Evolutionary conservation across 2,797 vertebrate species (phyloP).

Genomic region (Ataeniobius toweri): DNA sequence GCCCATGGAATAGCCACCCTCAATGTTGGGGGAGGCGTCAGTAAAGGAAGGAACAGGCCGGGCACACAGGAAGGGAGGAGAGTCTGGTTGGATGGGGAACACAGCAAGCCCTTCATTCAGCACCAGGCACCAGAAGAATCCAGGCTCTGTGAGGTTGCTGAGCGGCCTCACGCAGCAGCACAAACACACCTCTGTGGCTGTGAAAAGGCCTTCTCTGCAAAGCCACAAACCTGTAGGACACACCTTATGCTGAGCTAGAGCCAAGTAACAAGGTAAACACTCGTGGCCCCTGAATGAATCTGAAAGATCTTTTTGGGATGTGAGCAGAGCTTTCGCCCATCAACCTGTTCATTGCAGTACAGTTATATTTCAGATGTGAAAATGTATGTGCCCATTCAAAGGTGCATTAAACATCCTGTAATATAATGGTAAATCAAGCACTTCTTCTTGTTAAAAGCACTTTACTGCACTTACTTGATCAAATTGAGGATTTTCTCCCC

Average conservation of each 20-base stretch:
- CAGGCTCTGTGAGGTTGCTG: conserved; percentile 87
- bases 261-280: conserved; percentile 75
- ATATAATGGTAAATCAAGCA: background rate
- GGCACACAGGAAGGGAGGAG: conserved; percentile 92
- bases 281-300: conserved; percentile 68
- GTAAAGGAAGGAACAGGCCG: conserved; percentile 86
- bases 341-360: conserved; percentile 27
- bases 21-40: conserved; percentile 35
- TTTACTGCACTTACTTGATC: conserved; percentile 88
- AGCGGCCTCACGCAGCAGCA: conserved; percentile 82
- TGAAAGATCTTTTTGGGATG: conserved; percentile 69
- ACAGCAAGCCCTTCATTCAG: conserved; percentile 88
- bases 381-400: background rate
- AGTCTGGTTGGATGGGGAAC: conserved; percentile 83
- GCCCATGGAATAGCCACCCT: conserved; percentile 55
- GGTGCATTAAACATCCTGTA: background rate
- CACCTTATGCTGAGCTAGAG: conserved; percentile 60
- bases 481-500: conserved; percentile 96
- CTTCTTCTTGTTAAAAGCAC: background rate
- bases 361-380: conserved; percentile 10
- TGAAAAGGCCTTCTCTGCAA: conserved; percentile 85
- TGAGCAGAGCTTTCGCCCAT: conserved; percentile 69
- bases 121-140: conserved; percentile 88
- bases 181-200: conserved; percentile 89
- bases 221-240: conserved; percentile 82